A percentile compares a stretch with the other conserved stretches of the same genome.
Conservation (phyloP, 2,888 invertebrate genomes). For the Apeira syringaria region DNA sequence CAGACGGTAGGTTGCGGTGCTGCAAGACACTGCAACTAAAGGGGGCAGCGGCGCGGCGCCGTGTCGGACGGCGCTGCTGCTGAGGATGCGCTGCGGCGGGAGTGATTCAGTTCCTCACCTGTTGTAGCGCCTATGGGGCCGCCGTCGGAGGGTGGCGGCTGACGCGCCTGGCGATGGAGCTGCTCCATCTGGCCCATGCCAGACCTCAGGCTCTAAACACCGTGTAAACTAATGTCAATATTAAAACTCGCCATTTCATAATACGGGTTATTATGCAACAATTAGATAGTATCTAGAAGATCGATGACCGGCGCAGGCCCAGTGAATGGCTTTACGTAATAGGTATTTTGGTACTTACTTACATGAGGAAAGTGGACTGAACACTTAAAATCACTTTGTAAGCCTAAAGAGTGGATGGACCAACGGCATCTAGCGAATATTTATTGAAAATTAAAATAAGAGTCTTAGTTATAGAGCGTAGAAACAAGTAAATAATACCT, state of each 20-base stretch:
- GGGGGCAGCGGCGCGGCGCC: no score
- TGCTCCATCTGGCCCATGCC: no score
- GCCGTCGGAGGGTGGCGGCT: no score
- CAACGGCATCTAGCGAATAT: neutral
- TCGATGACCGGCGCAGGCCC: constrained; percentile 48
- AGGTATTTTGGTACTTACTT: constrained; percentile 43
- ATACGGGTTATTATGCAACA: constrained; percentile 56
- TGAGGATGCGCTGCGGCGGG: no score
- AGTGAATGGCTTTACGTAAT: constrained; percentile 59
- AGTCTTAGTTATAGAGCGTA: no score
- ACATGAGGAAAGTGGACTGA: constrained; percentile 52
- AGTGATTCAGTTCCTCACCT: no score
- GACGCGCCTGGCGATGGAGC: no score
- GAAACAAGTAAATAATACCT: no score
- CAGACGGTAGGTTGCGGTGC: no score
- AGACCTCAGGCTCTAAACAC: constrained; percentile 13
- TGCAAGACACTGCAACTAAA: no score
- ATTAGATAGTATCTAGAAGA: constrained; percentile 67
- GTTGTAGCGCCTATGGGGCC: no score
- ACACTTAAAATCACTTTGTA: constrained; percentile 23
- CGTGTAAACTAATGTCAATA: constrained; percentile 49
- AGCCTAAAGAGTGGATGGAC: constrained; percentile 3
- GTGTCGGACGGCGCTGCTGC: no score
- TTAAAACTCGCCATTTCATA: constrained; percentile 55
- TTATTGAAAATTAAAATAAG: neutral